These are phyloP conservation scores for Erythrocebus patas DNA, from an alignment of 2,113 vertebrate species.

Conservation along the genomic window DNA sequence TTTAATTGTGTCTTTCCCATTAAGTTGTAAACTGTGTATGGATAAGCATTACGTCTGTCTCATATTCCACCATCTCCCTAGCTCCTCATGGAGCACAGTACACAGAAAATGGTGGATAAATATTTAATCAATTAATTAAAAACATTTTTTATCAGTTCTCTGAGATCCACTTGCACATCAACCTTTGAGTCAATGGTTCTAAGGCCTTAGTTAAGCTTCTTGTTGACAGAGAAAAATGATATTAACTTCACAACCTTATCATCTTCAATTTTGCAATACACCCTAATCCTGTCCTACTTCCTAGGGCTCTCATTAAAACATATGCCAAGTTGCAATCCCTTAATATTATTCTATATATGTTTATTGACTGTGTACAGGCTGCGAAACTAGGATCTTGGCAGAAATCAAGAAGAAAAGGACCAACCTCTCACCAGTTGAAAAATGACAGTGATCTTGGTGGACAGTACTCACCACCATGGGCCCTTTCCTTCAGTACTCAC, in stretches of 20 bases:
- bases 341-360: not conserved
- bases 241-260: not conserved
- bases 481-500: not conserved
- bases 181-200: not conserved
- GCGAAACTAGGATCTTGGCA: not conserved
- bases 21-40: not conserved
- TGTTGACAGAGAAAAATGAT: not conserved
- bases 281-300: not conserved
- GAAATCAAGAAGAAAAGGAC: not conserved
- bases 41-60: not conserved
- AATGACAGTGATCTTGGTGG: accelerated
- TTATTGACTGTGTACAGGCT: not conserved
- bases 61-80: not conserved
- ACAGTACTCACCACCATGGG: accelerated
- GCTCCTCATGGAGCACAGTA: not conserved
- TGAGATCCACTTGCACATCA: not conserved
- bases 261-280: not conserved
- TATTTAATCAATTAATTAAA: not conserved
- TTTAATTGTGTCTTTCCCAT: not conserved
- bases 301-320: not conserved
- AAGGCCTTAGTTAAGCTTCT: not conserved
- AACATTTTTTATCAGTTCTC: not conserved
- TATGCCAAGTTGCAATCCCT: not conserved
- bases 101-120: not conserved
- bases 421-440: not conserved